Base-by-base conservation (phyloP, 2,888 invertebrate genomes). In the Gisinianus flammeolus region DNA sequence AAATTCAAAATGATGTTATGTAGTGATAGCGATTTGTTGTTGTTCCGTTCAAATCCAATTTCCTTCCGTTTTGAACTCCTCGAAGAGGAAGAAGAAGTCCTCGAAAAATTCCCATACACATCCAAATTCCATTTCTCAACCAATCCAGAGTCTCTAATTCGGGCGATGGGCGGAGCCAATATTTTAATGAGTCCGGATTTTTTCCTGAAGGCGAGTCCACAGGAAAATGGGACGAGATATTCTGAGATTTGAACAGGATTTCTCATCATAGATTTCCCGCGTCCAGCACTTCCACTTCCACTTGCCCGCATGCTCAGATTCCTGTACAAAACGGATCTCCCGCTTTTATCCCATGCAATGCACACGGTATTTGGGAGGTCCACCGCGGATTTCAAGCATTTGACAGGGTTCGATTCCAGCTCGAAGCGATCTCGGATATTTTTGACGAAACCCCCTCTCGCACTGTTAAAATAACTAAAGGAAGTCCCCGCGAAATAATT, bases 131-230 rank as follows among this genome's bases (percentile, higher is more conserved):
- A 31, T 22, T 6, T 19, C 19, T 56, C 19, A 19, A 56, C 31
- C 10, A 71, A 6, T 28, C 71, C 71, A 12, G 56, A 28, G 6
- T 71, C 24, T 24, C 54, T 12, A 8, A 54, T 31, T n/a, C 19
- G 54, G 1, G 31, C 56, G 0, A n/a, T 28, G 22, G 30, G 4
- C 12, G 16, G 4, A 8, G 56, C n/a, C n/a, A 71, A 56, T 24
- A 22, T 30, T 10, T 56, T 56, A 0, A 30, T 30, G 10, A n/a
- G 30, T 1, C 54, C 54, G 30, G 71, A 71, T 22, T 56, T 26
- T 26, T 71, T 71, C 16, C 10, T 26, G 2, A 71, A 26, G 4
- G 56, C 71, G 2, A 71, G 54, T 71, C 71, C 71, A 19, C 2
- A 0, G 30, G 54, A n/a, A 30, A 30, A 71, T 12, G 54, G 10